Base-by-base conservation (phyloP, 2,888 invertebrate genomes). In the Cheilosia vulpina region DNA sequence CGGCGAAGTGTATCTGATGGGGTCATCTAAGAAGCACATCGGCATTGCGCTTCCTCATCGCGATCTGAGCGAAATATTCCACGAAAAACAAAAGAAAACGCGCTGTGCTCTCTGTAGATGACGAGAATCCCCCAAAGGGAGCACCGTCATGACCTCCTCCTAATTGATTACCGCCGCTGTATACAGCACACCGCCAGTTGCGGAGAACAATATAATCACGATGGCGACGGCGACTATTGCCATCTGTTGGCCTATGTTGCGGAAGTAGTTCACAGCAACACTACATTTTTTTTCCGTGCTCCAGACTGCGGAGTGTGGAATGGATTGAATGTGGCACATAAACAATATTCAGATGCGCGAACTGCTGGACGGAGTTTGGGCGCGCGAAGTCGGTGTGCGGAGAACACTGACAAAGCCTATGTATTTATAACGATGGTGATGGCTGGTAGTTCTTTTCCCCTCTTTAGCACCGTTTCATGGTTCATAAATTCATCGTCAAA, bases 401-500 rank as follows among this genome's bases (percentile, higher is more conserved):
- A 55, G 24, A 57, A 47, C 11, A 68, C 41, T 21, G 41, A 19
- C 24, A 24, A 63, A 17, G 65, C 21, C 31, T 47, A 57, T 53
- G n/a, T 43, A n/a, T n/a, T n/a, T n/a, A 52, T 69, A 68, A 72
- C 69, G 45, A 84, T 65, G 75, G 71, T 80, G 84, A 84, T 84
- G 13, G 50, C 7, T 31, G 27, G 4, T 31, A 13, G 9, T 84
- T 80, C 75, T 80, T 80, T 73, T 80, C 24, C 52, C 69, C 65
- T 75, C 65, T 47, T 73, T 69, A 75, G 84, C 84, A 75, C 84
- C 80, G 75, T 80, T 84, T 84, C 84, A 84, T 75, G 80, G 80
- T 80, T 84, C 84, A 75, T 84, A 84, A 84, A 84, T 80, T 84
- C 75, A n/a, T 71, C 55, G 75, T 41, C 80, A 75, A 84, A 84